Conservation (phyloP, 2,113 vertebrate genomes). For the Trogon surrucura region DNA sequence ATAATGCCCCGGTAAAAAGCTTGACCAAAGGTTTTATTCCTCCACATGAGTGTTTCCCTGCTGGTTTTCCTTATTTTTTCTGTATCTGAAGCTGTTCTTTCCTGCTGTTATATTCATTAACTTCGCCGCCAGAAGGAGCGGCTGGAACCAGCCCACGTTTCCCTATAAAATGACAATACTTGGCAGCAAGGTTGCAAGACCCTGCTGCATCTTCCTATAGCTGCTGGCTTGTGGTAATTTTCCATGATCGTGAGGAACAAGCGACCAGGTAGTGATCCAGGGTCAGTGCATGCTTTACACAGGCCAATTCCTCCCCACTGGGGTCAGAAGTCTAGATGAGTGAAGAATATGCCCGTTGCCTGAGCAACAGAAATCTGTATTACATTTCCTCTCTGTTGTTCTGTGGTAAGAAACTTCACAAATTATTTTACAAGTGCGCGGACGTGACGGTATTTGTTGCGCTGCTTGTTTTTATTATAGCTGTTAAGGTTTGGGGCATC, state of each 20-base stretch:
- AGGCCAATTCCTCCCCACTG: not conserved
- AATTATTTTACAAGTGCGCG: not conserved
- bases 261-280: too few relatives aligned
- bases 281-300: not conserved
- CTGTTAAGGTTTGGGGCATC: not conserved
- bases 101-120: not conserved
- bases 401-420: not conserved
- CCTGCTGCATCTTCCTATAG: not conserved
- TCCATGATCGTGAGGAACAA: not conserved
- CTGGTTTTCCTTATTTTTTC: not conserved
- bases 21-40: not conserved
- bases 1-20: not conserved
- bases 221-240: not conserved
- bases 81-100: not conserved
- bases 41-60: not conserved
- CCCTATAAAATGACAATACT: not conserved
- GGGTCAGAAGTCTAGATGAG: too few relatives aligned
- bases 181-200: not conserved
- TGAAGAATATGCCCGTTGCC: not conserved
- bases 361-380: not conserved
- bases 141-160: not conserved
- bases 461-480: not conserved
- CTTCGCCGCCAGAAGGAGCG: not conserved
- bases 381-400: not conserved
- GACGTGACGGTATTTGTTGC: not conserved